Percentiles rank a stretch among this genome's conserved stretches.
phyloP scores from a whole-genome alignment of 1,140 invertebrate genomes.

The Globodera rostochiensis region DNA sequence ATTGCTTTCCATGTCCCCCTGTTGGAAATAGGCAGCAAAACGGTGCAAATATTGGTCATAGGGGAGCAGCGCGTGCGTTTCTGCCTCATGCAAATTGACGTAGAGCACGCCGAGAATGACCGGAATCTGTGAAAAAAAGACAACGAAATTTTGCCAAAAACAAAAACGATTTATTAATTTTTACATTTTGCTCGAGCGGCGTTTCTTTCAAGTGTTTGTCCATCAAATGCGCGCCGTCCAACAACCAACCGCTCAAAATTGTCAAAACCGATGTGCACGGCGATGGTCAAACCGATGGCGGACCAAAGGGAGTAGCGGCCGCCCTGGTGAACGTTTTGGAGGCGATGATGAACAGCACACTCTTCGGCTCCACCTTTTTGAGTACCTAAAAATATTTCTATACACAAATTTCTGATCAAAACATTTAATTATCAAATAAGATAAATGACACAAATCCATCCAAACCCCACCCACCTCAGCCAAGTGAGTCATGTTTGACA shows the following conservation, averaged over 20 bases:
- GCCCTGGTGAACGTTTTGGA: conserved; percentile 98
- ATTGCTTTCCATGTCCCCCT: conserved; percentile 99
- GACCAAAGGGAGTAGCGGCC: conserved; percentile 93
- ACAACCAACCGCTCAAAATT: conserved; percentile 90
- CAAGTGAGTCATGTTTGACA: conserved; percentile 97
- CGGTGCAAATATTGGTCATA: conserved; percentile 98
- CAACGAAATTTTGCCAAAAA: background rate
- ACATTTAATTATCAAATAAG: too few species aligned
- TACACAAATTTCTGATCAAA: background rate
- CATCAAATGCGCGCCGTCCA: conserved; percentile 87
- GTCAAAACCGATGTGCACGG: conserved; percentile 83
- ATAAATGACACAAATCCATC: too few species aligned
- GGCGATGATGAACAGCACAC: conserved; percentile 94
- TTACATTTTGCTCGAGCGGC: conserved; percentile 90
- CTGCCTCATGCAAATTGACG: conserved; percentile 87
- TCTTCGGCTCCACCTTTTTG: conserved; percentile 87
- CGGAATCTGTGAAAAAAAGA: conserved; percentile 76
- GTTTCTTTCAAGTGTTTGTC: conserved; percentile 88
- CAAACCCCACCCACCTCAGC: conserved; percentile 73
- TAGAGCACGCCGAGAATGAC: conserved; percentile 96
- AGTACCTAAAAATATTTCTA: conserved; percentile 69
- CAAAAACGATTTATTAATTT: conserved; percentile 53
- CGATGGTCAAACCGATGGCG: conserved; percentile 94
- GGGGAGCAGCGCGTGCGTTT: conserved; percentile 91
- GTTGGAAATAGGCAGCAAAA: conserved; percentile 99